These are phyloP conservation scores for Armadillidium nasatum DNA, from an alignment of 1,140 invertebrate genomes.

Conservation along the genomic window DNA sequence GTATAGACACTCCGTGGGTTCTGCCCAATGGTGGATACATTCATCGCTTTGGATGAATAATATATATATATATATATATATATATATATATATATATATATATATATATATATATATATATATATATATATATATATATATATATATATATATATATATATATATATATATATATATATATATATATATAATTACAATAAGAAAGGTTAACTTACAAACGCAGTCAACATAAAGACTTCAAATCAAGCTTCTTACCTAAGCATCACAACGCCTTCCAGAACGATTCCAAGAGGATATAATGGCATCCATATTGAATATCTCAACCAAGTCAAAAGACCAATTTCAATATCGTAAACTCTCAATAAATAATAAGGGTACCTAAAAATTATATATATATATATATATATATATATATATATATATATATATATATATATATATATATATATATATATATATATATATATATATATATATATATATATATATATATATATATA, in stretches of 20 bases:
- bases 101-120: too few relatives aligned
- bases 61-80: too few relatives aligned
- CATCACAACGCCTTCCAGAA: conserved; percentile 78
- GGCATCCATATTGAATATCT: conserved; percentile 89
- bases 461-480: not conserved
- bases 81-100: too few relatives aligned
- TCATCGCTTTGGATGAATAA: too few relatives aligned
- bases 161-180: too few relatives aligned
- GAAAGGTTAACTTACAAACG: too few relatives aligned
- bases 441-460: not conserved
- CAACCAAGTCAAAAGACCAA: conserved; percentile 79
- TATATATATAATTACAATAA: too few relatives aligned
- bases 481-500: conserved; percentile 14
- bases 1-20: too few relatives aligned
- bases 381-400: not conserved
- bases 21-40: too few relatives aligned
- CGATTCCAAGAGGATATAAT: conserved; percentile 80
- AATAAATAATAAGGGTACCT: conserved; percentile 89
- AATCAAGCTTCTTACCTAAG: conserved; percentile 52
- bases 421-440: not conserved
- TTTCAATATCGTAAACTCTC: conserved; percentile 67
- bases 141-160: too few relatives aligned
- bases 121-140: too few relatives aligned
- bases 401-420: not conserved
- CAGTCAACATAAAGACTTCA: not conserved